phyloP scores from a whole-genome alignment of 37 sponge, comb jelly and placozoan genomes.

The Spongilla lacustris region DNA sequence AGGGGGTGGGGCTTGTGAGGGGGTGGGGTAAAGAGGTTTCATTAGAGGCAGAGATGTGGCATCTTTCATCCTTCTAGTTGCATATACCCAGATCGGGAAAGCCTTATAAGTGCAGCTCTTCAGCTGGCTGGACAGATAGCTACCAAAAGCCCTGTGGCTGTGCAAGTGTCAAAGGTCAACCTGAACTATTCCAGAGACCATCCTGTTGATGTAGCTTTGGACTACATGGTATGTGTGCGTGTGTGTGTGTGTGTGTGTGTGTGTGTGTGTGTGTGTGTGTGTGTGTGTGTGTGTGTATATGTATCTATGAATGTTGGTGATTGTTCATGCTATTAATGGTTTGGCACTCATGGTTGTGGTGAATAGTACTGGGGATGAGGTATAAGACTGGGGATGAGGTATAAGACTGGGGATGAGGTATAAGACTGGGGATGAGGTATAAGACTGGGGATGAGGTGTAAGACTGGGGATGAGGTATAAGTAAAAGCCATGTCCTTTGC shows the following conservation, averaged over 20 bases:
- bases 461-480: too few species aligned
- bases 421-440: too few species aligned
- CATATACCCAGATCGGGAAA: conserved; percentile 54
- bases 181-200: conserved; percentile 53
- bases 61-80: conserved; percentile 13
- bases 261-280: background rate
- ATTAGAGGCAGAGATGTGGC: background rate
- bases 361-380: too few species aligned
- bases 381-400: too few species aligned
- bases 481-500: too few species aligned
- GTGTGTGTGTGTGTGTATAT: conserved; percentile 11
- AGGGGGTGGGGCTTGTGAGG: background rate
- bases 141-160: conserved; percentile 93
- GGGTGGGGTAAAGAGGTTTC: background rate
- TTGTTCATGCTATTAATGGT: too few species aligned
- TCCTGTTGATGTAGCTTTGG: too few species aligned
- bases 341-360: too few species aligned
- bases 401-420: too few species aligned
- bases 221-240: conserved; percentile 4
- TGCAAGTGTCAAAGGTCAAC: conserved; percentile 87
- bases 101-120: conserved; percentile 65
- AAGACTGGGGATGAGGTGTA: too few species aligned
- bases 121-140: conserved; percentile 78
- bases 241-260: conserved; percentile 15
- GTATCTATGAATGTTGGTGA: too few species aligned